Base-by-base conservation (phyloP, 2,797 vertebrate species). In the Remorina albescens region DNA sequence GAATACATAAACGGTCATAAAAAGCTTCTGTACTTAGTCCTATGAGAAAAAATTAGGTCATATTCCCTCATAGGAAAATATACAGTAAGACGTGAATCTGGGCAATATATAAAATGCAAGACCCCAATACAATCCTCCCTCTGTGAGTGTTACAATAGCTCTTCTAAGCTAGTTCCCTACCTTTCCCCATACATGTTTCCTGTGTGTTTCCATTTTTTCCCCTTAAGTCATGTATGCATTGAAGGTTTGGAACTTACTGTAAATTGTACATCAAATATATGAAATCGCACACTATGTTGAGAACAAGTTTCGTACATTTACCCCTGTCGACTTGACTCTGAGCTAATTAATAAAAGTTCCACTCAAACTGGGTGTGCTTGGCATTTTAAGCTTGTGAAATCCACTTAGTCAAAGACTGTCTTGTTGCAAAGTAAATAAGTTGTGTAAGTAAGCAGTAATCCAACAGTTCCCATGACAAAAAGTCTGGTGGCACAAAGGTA, bases 401-500 rank as follows among this genome's bases (percentile, higher is more conserved):
- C 28, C 34, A 12, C 9, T 37, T 26, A 25, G 3, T n/a, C 0
- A 69, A 36, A 25, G 23, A 39, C 36, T 57, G 44, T 36, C 37
- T 34, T 4, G 41, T 71, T 51, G 58, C 41, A 77, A 61, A 76
- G 23, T 55, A 76, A 78, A 78, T 58, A 15, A 42, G 21, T 63
- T 73, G 34, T 69, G 42, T 46, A 4, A 4, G 42, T 26, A 16
- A 42, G 15, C 41, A 60, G 16, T 69, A 77, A 79, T 82, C 55
- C 58, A 83, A 59, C 26, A 39, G 66, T 66, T 73, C 67, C 67
- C 39, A 58, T 66, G 60, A 74, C 30, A 78, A 72, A 46, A 37
- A 72, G 75, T 67, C 36, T 61, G 47, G 65, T 85, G 71, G 76
- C 66, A 80, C 77, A 71, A 85, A 84, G 78, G 81, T 85, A 71